phyloP scores from a whole-genome alignment of 2,888 invertebrate species.

The Dioctria rufipes region DNA sequence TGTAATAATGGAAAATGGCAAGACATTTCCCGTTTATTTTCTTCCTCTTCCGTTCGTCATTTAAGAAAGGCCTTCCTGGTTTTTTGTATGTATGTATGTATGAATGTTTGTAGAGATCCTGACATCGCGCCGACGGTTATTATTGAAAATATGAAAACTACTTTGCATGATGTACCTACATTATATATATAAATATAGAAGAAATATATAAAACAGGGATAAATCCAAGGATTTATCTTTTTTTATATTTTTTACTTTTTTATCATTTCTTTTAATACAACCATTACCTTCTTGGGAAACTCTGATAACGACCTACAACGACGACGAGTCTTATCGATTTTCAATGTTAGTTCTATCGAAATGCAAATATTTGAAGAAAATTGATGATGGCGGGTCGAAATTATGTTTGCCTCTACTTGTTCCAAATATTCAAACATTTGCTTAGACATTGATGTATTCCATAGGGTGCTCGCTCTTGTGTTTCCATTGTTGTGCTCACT shows the following conservation, averaged over 20 bases:
- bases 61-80: not conserved
- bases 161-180: not conserved
- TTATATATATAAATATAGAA: not conserved
- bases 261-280: no score
- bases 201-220: no score
- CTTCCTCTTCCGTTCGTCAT: not conserved
- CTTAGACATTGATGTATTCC: conserved; percentile 28
- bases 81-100: no score
- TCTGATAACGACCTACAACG: no score
- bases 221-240: not conserved
- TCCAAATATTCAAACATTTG: conserved; percentile 38
- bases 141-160: conserved; percentile 21
- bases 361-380: conserved; percentile 43
- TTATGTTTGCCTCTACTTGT: conserved; percentile 42
- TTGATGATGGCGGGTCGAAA: conserved; percentile 42
- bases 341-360: conserved; percentile 37
- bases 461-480: not conserved
- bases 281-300: no score
- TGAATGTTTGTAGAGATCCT: no score
- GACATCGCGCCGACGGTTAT: not conserved
- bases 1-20: conserved; percentile 2
- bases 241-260: not conserved
- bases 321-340: conserved; percentile 34
- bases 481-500: conserved; percentile 20
- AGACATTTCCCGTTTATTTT: not conserved